Evolutionary conservation across 2,113 vertebrate species (phyloP).

Genomic region (Forbesichthys papilliferus): DNA sequence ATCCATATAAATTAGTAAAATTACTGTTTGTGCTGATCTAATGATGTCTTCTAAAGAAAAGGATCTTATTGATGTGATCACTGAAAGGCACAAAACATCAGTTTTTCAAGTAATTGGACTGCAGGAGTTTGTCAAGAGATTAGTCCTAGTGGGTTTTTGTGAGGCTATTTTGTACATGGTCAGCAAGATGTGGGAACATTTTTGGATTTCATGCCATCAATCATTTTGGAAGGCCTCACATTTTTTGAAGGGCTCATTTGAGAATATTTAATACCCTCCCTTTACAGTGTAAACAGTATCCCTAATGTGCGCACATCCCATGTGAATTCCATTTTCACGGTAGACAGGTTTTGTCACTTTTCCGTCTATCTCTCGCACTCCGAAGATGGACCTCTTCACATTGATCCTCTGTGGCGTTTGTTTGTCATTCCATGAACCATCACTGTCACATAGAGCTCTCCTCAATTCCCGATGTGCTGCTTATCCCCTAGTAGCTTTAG

Average conservation of each 20-base stretch:
- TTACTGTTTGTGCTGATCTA: constrained; percentile 60
- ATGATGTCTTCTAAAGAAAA: constrained; percentile 57
- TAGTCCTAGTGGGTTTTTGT: constrained; percentile 19
- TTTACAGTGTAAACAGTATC: constrained; percentile 35
- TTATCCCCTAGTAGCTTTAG: constrained; percentile 65
- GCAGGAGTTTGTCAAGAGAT: constrained; percentile 50
- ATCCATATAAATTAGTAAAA: constrained; percentile 72
- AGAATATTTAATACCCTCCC: constrained; percentile 8
- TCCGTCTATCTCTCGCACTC: constrained; percentile 49
- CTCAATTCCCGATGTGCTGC: constrained; percentile 56
- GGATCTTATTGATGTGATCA: constrained; percentile 72
- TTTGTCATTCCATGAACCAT: constrained; percentile 70
- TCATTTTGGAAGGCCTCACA: constrained; percentile 14
- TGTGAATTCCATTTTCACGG: constrained; percentile 60
- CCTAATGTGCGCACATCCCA: constrained; percentile 39
- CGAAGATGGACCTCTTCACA: constrained; percentile 61
- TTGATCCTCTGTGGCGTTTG: constrained; percentile 72
- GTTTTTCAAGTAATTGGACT: constrained; percentile 67
- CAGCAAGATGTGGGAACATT: constrained; percentile 17
- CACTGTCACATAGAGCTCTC: constrained; percentile 71
- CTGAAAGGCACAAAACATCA: constrained; percentile 59
- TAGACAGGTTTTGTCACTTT: constrained; percentile 52
- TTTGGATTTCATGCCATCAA: background rate
- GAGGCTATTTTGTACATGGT: constrained; percentile 44
- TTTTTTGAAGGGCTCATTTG: constrained; percentile 1